phyloP scores from a whole-genome alignment of 2,888 invertebrate genomes.

The Romanomermis culicivorax region DNA sequence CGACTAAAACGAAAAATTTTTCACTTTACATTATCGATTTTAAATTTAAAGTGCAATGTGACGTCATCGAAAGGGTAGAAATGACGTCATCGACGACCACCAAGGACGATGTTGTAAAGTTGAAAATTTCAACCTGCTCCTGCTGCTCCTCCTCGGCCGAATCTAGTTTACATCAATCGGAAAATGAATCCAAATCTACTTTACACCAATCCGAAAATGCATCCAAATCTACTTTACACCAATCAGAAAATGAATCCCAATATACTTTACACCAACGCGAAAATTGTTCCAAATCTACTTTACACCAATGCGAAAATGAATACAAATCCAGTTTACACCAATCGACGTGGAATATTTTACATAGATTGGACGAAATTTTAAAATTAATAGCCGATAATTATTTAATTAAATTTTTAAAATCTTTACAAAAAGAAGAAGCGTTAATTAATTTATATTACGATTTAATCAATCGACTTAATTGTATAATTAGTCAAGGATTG shows the following conservation, averaged over 20 bases:
- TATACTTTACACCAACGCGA: background rate
- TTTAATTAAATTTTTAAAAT: background rate
- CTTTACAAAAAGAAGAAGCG: background rate
- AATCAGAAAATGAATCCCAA: background rate
- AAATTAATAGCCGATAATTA: background rate
- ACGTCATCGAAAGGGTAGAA: no score
- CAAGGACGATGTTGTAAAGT: no score
- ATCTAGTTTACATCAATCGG: no score
- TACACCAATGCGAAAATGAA: background rate
- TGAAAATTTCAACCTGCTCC: no score
- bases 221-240: background rate
- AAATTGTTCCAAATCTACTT: background rate
- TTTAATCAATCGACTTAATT: background rate
- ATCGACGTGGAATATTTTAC: background rate
- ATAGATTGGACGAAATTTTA: background rate
- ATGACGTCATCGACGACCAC: no score
- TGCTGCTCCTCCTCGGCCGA: no score
- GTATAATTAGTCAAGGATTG: background rate
- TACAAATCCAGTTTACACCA: background rate
- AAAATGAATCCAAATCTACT: background rate
- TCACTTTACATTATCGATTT: background rate
- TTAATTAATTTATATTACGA: background rate
- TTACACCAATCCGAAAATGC: background rate
- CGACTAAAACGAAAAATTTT: conserved; percentile 7
- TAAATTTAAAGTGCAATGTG: no score